Evolutionary conservation across 2,797 vertebrate species (phyloP).

Genomic region (Lacerta viridis): DNA sequence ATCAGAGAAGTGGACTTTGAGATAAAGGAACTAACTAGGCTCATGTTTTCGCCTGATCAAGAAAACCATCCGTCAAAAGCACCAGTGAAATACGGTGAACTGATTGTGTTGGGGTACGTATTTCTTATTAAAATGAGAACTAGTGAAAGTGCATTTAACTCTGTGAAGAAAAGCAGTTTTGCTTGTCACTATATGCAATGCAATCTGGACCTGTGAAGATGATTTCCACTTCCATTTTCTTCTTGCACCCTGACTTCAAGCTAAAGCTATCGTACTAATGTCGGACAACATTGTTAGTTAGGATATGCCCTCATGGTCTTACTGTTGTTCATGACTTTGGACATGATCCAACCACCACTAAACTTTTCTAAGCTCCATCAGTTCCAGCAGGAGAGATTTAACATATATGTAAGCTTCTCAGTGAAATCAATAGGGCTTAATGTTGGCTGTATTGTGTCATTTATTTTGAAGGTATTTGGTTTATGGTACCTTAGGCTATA

Average conservation of each 20-base stretch:
- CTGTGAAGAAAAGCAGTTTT: background rate
- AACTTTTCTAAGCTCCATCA: background rate
- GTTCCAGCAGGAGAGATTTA: background rate
- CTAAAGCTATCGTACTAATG: background rate
- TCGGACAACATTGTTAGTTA: background rate
- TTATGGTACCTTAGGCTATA: background rate
- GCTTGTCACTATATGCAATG: background rate
- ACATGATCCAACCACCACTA: background rate
- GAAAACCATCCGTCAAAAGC: conserved; percentile 99
- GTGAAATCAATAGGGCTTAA: background rate
- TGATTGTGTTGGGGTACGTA: conserved; percentile 98
- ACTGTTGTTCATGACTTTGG: background rate
- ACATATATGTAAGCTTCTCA: background rate
- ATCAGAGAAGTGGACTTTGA: conserved; percentile 82
- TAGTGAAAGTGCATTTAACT: background rate
- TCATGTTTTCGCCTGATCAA: conserved; percentile 99
- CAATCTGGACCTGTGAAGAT: background rate
- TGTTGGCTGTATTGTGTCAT: background rate
- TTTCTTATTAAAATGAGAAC: background rate
- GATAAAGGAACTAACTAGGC: conserved; percentile 82
- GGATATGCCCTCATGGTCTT: background rate
- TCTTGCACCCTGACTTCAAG: background rate
- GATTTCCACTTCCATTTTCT: conserved; percentile 4
- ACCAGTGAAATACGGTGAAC: conserved; percentile 99
- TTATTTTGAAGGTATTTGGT: background rate